Evolutionary conservation across 1,140 invertebrate genomes (phyloP), one percentile per base, ranked within the genome.

Genomic region (Dinothrombium tinctorium): DNA sequence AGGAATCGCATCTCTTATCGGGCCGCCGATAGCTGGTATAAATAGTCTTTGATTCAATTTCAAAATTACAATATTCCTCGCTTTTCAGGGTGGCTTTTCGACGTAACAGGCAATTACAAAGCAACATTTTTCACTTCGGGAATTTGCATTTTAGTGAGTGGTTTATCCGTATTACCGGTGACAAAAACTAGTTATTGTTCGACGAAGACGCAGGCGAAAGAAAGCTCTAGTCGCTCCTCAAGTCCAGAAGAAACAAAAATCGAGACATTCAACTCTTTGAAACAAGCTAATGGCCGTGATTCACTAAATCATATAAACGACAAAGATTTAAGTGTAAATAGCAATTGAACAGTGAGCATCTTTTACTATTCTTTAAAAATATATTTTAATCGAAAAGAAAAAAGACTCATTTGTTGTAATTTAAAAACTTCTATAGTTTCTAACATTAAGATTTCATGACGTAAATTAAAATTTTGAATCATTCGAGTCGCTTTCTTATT

Each of bases 81-180:
- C 46, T 52, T 68, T 72, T 46, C 56, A 80, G 77, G 77, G 21
- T 78, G 71, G 69, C 58, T 82, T 5, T 76, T 70, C 55, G 77
- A 83, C 54, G 61, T 74, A 4, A 78, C 76, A 0, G 69, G 68
- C 23, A 69, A 65, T 6, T 84, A 83, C 58, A 67, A 79, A 51
- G 55, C 75, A n/a, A 76, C 82, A 0, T 89, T 87, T 61, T 82
- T 80, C 58, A 56, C 79, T 41, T 75, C 78, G 17, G 83, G 83
- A 4, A 62, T 77, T 31, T 82, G 82, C 58, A 79, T 87, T 41
- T 69, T 71, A 26, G 44, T 89, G 14, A 86, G 81, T 41, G 86
- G 84, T 4, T 48, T 73, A 15, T 69, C 87, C 40, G 58, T 89
- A 33, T 59, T 78, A 15, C 51, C 51, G 2, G 35, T 52, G 33